Conservation (phyloP, 2,888 invertebrate species). For the Acanthopleura granulata region DNA sequence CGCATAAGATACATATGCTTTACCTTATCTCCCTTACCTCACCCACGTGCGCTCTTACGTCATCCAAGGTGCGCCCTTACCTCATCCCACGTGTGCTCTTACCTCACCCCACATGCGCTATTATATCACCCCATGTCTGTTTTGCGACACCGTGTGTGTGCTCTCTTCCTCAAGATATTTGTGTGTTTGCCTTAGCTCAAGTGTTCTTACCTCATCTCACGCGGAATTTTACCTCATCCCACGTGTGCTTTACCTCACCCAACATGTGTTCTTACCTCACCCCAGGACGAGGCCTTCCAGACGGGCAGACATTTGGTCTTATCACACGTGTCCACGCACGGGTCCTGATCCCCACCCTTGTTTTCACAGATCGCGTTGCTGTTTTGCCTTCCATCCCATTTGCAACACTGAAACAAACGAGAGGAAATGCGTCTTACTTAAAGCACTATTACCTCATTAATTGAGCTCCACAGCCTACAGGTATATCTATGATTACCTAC, state of each 20-base stretch:
- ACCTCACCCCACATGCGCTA: conserved; percentile 12
- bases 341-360: not conserved
- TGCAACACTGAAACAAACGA: not conserved
- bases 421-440: not conserved
- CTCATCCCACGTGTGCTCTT: not conserved
- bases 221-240: no score
- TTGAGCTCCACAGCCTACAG: not conserved
- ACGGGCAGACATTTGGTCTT: not conserved
- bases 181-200: no score
- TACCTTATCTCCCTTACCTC: not conserved
- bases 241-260: not conserved
- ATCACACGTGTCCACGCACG: not conserved
- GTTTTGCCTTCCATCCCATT: not conserved
- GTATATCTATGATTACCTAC: not conserved
- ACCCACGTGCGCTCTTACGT: not conserved
- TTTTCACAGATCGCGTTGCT: conserved; percentile 4
- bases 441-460: not conserved
- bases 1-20: no score
- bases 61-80: no score
- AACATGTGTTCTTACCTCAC: not conserved
- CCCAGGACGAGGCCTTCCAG: not conserved
- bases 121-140: no score
- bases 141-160: no score
- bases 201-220: no score
- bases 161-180: no score